Evolutionary conservation across 2,113 vertebrate species (phyloP), one percentile per base, ranked within the genome.

Genomic region (Tympanuchus pallidicinctus): DNA sequence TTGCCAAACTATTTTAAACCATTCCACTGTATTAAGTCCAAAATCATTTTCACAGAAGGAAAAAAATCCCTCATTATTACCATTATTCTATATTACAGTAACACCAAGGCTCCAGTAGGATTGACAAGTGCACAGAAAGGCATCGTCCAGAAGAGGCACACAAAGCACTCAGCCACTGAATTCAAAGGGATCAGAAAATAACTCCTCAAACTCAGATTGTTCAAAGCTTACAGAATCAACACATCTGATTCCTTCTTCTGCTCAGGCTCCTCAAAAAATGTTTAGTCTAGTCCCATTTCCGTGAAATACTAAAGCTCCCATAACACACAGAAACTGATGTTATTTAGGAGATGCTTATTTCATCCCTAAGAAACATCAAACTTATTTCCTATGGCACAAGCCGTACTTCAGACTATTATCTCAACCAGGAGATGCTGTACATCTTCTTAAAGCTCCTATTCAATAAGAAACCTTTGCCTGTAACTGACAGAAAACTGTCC

Each of bases 201-300:
- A 86, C 40, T 79, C 63, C 84, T 52, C 24, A 48, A 72, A 84
- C 45, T 40, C 63, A 79, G 78, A 52, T 12, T 82, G 36, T 52
- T 92, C 32, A 43, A 72, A 64, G 66, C 52, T 75, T 78, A 81
- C 27, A 52, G 60, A 69, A 82, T 14, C 84, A 84, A 91, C 89
- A 85, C 81, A 86, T 95, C 79, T 94, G 76, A 60, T 69, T 94
- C 76, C 82, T 85, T 14, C 67, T 82, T 82, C 42, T 71, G 79
- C 56, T 88, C 72, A 80, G 34, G 67, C 60, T 77, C 77, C 91
- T 87, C 54, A 47, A 78, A 70, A 92, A 48, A 38, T 38, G 38
- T 38, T 38, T 10, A 34, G 15, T 10, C 17, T 50, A 24, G 59
- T 94, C 80, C 78, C 36, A n/a, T 90, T 91, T 86, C 63, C 82